Percentiles rank a stretch among this genome's conserved stretches.
Conservation (phyloP, 2,888 invertebrate species). For the Harpalus rubripes region DNA sequence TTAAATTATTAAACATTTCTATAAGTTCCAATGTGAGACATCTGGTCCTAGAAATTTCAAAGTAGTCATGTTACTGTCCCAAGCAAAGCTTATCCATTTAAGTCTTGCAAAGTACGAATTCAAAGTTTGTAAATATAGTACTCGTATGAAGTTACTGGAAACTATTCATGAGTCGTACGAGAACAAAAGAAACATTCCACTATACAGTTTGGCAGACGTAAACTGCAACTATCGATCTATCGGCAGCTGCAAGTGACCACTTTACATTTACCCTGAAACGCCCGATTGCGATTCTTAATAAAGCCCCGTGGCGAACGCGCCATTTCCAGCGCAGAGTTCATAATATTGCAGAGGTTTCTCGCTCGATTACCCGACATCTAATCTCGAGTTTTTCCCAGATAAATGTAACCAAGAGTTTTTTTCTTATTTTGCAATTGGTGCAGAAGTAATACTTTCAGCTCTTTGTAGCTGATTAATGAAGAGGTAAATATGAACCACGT, state of each 20-base stretch:
- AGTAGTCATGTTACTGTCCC: background rate
- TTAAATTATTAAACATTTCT: no score
- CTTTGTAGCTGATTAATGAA: constrained; percentile 31
- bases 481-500: background rate
- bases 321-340: no score
- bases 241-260: background rate
- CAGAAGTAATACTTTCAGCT: constrained; percentile 32
- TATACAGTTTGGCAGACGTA: background rate
- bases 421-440: constrained; percentile 25
- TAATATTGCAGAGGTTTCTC: constrained; percentile 39
- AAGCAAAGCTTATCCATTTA: background rate
- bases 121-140: background rate
- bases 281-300: background rate
- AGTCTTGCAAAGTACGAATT: background rate
- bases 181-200: background rate
- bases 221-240: background rate
- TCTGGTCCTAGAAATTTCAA: background rate
- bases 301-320: no score
- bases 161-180: background rate
- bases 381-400: constrained; percentile 20
- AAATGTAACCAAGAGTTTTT: constrained; percentile 32
- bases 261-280: background rate
- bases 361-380: constrained; percentile 39
- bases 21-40: no score
- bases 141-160: background rate